phyloP scores from a whole-genome alignment of 2,888 invertebrate species.

The Chrysina gloriosa region DNA sequence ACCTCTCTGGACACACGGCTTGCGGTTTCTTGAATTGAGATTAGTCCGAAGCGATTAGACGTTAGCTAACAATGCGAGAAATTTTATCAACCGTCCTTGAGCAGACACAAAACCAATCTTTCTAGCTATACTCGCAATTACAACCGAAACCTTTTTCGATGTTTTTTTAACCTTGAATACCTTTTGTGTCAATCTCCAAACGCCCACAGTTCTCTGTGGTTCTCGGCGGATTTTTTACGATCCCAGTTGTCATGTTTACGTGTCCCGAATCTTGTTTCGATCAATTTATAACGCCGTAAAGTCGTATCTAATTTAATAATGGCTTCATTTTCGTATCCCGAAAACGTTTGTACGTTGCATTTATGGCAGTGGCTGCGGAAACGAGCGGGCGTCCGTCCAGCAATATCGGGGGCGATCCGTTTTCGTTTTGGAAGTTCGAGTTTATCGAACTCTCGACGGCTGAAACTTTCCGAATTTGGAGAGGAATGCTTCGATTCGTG shows the following conservation, averaged over 20 bases:
- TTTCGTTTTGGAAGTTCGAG: neutral
- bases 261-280: neutral
- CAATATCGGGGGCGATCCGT: slow-evolving; percentile 14
- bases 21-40: too few species aligned
- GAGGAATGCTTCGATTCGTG: neutral
- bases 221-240: neutral
- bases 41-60: too few species aligned
- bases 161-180: neutral
- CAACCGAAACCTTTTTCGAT: neutral
- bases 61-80: too few species aligned
- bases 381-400: neutral
- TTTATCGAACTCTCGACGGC: slow-evolving; percentile 2
- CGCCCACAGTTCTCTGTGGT: neutral
- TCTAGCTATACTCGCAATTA: neutral
- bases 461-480: neutral
- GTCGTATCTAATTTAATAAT: slow-evolving; percentile 4
- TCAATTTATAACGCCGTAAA: slow-evolving; percentile 1
- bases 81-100: too few species aligned
- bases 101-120: neutral
- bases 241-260: neutral
- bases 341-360: neutral
- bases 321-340: slow-evolving; percentile 1
- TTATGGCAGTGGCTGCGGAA: neutral
- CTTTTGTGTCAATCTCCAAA: neutral
- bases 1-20: neutral